phyloP scores from a whole-genome alignment of 2,888 invertebrate species.

The Sphinx pinastri region DNA sequence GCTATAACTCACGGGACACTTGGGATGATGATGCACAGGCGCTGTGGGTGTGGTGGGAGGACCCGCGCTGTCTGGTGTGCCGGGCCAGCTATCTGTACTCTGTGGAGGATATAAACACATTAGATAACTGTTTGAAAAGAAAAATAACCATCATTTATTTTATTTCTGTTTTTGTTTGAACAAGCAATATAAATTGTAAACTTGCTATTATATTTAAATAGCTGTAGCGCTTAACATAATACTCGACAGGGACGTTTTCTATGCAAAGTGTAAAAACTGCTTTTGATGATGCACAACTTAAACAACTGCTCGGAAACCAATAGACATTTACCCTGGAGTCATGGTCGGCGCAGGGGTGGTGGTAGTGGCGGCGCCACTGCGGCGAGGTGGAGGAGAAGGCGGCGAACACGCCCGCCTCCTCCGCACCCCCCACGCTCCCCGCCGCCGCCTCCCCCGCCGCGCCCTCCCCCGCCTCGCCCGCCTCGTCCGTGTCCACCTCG shows the following conservation, averaged over 20 bases:
- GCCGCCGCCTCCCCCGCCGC: constrained; percentile 69
- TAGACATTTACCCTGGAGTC: constrained; percentile 59
- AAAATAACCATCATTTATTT: no score
- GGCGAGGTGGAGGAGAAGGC: constrained; percentile 79
- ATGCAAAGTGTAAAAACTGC: no score
- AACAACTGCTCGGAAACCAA: no score
- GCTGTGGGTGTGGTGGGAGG: constrained; percentile 77
- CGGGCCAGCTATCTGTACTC: constrained; percentile 82
- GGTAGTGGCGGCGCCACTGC: constrained; percentile 73
- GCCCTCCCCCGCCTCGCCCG: constrained; percentile 64
- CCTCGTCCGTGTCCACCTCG: constrained; percentile 81
- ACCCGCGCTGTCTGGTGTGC: constrained; percentile 79
- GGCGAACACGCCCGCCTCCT: constrained; percentile 73
- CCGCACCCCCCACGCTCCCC: constrained; percentile 58
- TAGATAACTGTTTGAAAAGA: neutral
- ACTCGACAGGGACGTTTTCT: no score
- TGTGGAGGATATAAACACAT: constrained; percentile 41
- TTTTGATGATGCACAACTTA: no score
- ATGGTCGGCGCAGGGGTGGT: constrained; percentile 61
- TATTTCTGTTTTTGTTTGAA: no score
- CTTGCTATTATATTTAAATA: no score
- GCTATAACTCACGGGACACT: constrained; percentile 69
- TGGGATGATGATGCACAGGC: constrained; percentile 70
- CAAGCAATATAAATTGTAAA: no score
- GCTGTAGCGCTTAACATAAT: no score